Evolutionary conservation across 2,797 vertebrate genomes (phyloP).

Genomic region (Xiphophorus birchmanni): DNA sequence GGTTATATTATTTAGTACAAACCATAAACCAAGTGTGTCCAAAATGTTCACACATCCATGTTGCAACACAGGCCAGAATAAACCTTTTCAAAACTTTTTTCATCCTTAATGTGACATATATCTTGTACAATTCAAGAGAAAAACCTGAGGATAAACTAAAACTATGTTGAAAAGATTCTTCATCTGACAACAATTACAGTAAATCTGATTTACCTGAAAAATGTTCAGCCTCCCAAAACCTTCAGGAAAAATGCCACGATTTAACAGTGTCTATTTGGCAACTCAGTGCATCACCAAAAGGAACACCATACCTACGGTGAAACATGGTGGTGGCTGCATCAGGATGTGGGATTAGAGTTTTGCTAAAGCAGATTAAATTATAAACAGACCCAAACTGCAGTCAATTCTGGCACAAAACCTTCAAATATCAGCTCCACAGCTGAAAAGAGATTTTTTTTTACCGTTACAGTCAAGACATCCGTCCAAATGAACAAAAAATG

Average conservation of each 20-base stretch:
- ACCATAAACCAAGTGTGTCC: conserved; percentile 5
- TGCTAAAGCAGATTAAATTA: background rate
- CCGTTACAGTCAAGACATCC: background rate
- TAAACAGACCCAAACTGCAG: background rate
- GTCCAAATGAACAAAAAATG: background rate
- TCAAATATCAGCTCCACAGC: background rate
- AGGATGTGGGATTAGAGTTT: background rate
- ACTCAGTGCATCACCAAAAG: background rate
- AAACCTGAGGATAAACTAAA: background rate
- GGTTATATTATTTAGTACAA: conserved; percentile 3
- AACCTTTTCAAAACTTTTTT: background rate
- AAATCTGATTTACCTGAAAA: background rate
- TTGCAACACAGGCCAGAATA: background rate
- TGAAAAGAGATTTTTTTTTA: background rate
- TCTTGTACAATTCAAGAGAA: background rate
- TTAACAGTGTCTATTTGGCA: background rate
- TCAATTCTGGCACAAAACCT: background rate
- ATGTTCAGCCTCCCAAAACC: background rate
- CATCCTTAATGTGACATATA: background rate
- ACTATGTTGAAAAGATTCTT: too few species aligned
- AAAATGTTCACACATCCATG: background rate
- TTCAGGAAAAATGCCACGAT: background rate
- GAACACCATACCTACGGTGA: background rate
- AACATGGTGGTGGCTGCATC: too few species aligned
- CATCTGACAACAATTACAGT: background rate